Evolutionary conservation across 1,140 invertebrate genomes (phyloP).

Genomic region (Streblospio benedicti): DNA sequence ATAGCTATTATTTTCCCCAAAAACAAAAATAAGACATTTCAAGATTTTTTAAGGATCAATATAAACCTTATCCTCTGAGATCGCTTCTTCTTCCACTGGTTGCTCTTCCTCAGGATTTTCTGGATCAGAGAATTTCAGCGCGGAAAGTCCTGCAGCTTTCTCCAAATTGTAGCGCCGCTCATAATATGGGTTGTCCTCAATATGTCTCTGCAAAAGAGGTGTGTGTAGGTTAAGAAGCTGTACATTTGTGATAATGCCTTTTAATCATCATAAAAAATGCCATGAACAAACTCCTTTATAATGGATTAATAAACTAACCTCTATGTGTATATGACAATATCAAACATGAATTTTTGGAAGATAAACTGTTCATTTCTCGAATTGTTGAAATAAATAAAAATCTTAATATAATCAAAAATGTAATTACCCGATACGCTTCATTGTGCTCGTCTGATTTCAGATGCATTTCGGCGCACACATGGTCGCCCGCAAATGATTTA

Average conservation of each 20-base stretch:
- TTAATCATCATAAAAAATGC: too few species aligned
- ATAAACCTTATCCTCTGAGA: too few species aligned
- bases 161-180: conserved; percentile 33
- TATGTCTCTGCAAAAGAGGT: conserved; percentile 28
- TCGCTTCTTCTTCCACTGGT: too few species aligned
- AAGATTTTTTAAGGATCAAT: too few species aligned
- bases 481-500: conserved; percentile 32
- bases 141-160: conserved; percentile 23
- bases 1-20: too few species aligned
- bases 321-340: too few species aligned
- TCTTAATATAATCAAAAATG: not conserved
- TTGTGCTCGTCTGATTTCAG: conserved; percentile 34
- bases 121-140: not conserved
- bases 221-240: not conserved
- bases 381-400: not conserved
- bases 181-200: conserved; percentile 33
- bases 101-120: too few species aligned
- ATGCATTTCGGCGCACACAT: conserved; percentile 31
- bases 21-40: too few species aligned
- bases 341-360: too few species aligned
- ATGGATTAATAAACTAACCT: too few species aligned
- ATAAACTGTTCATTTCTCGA: not conserved
- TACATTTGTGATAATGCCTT: conserved; percentile 1
- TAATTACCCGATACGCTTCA: conserved; percentile 30
- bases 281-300: too few species aligned